phyloP scores from a whole-genome alignment of 1,140 invertebrate species.

The Trichogramma pretiosum region DNA sequence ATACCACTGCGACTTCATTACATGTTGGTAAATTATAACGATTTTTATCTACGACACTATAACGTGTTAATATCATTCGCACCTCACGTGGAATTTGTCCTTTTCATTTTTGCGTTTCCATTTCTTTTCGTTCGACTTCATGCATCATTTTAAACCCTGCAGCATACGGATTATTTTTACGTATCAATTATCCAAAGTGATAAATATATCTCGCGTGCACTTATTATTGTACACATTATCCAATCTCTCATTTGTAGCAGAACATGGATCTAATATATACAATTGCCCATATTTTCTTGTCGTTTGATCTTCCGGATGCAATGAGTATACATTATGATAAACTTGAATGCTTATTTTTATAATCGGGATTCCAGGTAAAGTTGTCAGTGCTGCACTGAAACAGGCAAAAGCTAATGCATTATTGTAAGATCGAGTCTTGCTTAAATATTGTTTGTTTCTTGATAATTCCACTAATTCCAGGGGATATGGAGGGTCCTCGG shows the following conservation, averaged over 20 bases:
- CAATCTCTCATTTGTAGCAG: neutral
- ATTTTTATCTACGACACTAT: neutral
- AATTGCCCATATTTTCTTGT: neutral
- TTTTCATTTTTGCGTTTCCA: neutral
- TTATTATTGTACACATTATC: neutral
- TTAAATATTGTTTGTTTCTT: no score
- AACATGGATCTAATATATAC: neutral
- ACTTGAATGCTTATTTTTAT: neutral
- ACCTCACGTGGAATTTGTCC: neutral
- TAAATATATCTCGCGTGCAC: neutral
- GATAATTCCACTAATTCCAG: no score
- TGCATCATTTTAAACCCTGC: constrained; percentile 1
- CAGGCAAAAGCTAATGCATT: constrained; percentile 2
- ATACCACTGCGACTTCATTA: constrained; percentile 3
- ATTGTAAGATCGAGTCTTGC: no score
- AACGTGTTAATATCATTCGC: neutral
- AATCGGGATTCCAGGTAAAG: neutral
- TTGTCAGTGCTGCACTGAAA: neutral
- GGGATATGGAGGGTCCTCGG: no score
- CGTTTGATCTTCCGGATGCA: neutral
- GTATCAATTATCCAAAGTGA: constrained; percentile 4
- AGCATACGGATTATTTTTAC: constrained; percentile 8
- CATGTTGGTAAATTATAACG: neutral
- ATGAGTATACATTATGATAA: neutral
- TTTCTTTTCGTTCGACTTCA: neutral